These are phyloP conservation scores for Sarcophaga caerulescens DNA, from an alignment of 2,888 invertebrate genomes.

Conservation along the genomic window DNA sequence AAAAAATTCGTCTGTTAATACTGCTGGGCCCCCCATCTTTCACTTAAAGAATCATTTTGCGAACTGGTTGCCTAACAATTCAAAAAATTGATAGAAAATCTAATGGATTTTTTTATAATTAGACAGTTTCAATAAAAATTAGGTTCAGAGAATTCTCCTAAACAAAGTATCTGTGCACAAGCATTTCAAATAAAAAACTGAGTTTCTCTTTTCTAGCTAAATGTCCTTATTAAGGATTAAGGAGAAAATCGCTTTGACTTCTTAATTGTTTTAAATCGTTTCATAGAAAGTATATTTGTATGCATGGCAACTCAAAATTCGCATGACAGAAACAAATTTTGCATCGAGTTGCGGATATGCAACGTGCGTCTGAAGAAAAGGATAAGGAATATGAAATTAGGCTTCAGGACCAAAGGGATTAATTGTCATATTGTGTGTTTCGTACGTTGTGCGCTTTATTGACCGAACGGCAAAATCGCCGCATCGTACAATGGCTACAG, in stretches of 20 bases:
- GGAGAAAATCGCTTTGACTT: conserved; percentile 51
- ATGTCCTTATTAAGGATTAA: background rate
- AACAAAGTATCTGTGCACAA: no score
- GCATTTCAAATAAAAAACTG: no score
- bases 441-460: conserved; percentile 15
- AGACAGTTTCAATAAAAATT: no score
- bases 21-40: no score
- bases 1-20: no score
- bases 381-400: conserved; percentile 33
- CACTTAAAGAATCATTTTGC: no score
- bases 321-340: conserved; percentile 16
- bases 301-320: conserved; percentile 62
- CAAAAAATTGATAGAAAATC: no score
- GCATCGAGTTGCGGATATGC: background rate
- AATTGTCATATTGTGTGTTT: background rate
- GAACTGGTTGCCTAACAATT: no score
- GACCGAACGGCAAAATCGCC: conserved; percentile 29
- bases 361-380: conserved; percentile 23
- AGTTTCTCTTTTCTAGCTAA: background rate
- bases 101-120: no score
- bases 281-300: conserved; percentile 62
- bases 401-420: conserved; percentile 48
- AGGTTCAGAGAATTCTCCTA: no score
- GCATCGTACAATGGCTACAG: conserved; percentile 42
- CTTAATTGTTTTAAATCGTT: conserved; percentile 53